phyloP scores from a whole-genome alignment of 2,888 invertebrate genomes.

The Spicauda simplicius region DNA sequence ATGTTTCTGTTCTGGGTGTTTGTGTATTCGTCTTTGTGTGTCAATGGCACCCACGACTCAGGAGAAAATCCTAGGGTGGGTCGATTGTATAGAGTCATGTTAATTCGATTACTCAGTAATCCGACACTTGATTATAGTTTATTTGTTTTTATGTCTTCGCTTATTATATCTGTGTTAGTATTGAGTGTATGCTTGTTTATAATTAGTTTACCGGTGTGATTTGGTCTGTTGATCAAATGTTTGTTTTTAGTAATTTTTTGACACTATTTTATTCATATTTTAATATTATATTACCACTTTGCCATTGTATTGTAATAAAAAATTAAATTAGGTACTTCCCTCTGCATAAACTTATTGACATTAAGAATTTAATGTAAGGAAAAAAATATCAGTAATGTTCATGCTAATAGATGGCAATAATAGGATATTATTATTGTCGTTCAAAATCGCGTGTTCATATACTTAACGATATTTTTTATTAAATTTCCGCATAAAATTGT shows the following conservation, averaged over 20 bases:
- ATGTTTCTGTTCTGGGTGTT: too few species aligned
- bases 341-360: too few species aligned
- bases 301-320: neutral
- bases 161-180: neutral
- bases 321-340: too few species aligned
- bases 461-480: neutral
- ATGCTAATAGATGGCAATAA: neutral
- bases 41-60: too few species aligned
- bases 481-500: neutral
- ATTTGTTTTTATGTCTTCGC: neutral
- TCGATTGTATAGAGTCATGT: too few species aligned
- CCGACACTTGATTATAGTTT: neutral
- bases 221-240: neutral
- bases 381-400: neutral
- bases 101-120: too few species aligned
- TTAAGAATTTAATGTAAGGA: neutral
- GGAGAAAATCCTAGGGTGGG: too few species aligned
- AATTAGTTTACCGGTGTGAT: neutral
- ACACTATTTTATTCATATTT: neutral
- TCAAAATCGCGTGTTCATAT: neutral
- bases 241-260: neutral
- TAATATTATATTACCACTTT: neutral
- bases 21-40: too few species aligned
- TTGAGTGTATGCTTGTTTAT: neutral
- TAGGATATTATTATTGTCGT: slow-evolving; percentile 5